phyloP scores from a whole-genome alignment of 2,113 vertebrate genomes.

The Argyrosomus japonicus region DNA sequence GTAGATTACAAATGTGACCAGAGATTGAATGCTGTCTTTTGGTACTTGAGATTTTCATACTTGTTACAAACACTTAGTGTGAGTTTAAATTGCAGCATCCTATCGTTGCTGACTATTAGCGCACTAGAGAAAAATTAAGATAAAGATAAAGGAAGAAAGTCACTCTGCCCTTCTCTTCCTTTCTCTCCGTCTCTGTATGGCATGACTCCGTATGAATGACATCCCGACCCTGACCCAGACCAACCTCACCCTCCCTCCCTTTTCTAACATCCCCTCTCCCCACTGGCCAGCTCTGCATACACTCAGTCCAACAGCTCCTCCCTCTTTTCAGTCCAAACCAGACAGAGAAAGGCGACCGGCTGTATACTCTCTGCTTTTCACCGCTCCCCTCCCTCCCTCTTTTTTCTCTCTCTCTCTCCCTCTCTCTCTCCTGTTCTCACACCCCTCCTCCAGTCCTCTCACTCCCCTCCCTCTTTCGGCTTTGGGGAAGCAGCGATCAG shows the following conservation, averaged over 20 bases:
- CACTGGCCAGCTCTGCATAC: conserved; percentile 53
- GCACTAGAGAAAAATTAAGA: conserved; percentile 13
- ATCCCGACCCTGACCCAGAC: conserved; percentile 75
- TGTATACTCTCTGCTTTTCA: conserved; percentile 61
- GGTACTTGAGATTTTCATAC: background rate
- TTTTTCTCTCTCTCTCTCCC: conserved; percentile 14
- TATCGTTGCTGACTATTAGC: background rate
- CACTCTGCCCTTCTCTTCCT: conserved; percentile 39
- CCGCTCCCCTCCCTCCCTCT: conserved; percentile 55
- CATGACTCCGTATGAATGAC: conserved; percentile 79
- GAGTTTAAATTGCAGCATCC: background rate
- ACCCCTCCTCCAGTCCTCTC: conserved; percentile 67
- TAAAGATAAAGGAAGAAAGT: conserved; percentile 47
- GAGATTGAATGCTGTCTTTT: background rate
- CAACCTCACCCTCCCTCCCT: conserved; percentile 63
- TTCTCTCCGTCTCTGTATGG: conserved; percentile 53
- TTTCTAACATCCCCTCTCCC: conserved; percentile 47
- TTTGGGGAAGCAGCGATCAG: conserved; percentile 80
- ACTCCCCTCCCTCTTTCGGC: conserved; percentile 65
- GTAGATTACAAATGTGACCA: background rate
- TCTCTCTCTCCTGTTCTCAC: conserved; percentile 66
- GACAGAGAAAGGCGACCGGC: conserved; percentile 57
- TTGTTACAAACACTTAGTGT: background rate
- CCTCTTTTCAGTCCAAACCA: conserved; percentile 64
- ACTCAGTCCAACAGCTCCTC: conserved; percentile 63